These are phyloP conservation scores for Cotesia typhae DNA, from an alignment of 1,140 invertebrate genomes.

Conservation along the genomic window DNA sequence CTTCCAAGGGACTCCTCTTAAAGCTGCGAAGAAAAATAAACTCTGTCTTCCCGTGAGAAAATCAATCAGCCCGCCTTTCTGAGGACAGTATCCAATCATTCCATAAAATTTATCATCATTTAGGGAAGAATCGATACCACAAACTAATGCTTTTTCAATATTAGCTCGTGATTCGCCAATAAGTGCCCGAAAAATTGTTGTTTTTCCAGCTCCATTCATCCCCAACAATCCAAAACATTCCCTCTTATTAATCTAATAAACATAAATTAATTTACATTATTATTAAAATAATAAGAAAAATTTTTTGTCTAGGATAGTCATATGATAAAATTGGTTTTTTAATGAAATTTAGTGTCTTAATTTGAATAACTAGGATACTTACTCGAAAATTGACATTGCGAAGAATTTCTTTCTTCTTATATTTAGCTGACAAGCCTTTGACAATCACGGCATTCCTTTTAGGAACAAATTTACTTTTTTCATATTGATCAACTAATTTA, in stretches of 20 bases:
- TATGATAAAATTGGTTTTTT: no score
- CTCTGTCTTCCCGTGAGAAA: slow-evolving; percentile 84
- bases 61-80: slow-evolving; percentile 84
- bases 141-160: slow-evolving; percentile 58
- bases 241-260: slow-evolving; percentile 64
- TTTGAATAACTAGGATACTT: slow-evolving; percentile 5
- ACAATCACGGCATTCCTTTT: slow-evolving; percentile 35
- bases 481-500: slow-evolving; percentile 38
- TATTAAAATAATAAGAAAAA: no score
- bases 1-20: slow-evolving; percentile 74
- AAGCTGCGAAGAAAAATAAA: slow-evolving; percentile 75
- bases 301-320: no score
- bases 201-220: slow-evolving; percentile 82
- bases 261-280: background rate
- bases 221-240: slow-evolving; percentile 91
- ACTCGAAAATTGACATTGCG: slow-evolving; percentile 41
- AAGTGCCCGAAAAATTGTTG: slow-evolving; percentile 86
- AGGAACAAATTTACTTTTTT: slow-evolving; percentile 29
- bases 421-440: slow-evolving; percentile 38
- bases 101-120: slow-evolving; percentile 39
- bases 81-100: slow-evolving; percentile 82
- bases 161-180: slow-evolving; percentile 78
- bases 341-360: background rate
- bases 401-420: slow-evolving; percentile 26
- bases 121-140: slow-evolving; percentile 32